Base-by-base conservation (phyloP, 2,113 vertebrate species). In the Oophaga pumilio region DNA sequence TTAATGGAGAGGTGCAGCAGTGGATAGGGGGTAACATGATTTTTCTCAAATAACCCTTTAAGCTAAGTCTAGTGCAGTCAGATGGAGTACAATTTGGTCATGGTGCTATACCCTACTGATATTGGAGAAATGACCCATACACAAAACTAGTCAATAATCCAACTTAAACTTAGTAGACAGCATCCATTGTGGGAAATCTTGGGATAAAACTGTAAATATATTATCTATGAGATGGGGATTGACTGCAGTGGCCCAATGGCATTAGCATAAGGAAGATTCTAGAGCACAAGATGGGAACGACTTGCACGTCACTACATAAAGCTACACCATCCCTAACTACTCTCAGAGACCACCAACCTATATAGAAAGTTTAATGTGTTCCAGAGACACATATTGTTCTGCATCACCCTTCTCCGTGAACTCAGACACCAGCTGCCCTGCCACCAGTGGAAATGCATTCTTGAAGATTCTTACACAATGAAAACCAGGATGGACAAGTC, bases 301-400 rank as follows among this genome's bases (percentile, higher is more conserved):
- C 74, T 11, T 20, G 10, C 50, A 80, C 57, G 18, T 14, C 8
- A 59, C 53, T 79, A 79, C 33, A 10, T 18, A 59, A 6, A 59
- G 14, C 56, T 81, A 4, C 26, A 81, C 22, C n/a, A 13, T 20
- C 57, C 26, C 24, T 3, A 20, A 43, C 28, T 49, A 12, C 9
- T n/a, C 68, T 43, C 57, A 18, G 74, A 68, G 85, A 86, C 85
- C 85, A 79, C 85, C 85, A 66, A 79, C 33, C 62, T 60, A 20
- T 66, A 66, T 59, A 20, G 56, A 50, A 20, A 53, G n/a, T 86
- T 86, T 86, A 86, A 86, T 86, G 24, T 8, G 11, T 86, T 86
- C 85, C 85, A 86, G 85, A 86, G 64, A 78, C 85, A 66, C 15
- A 33, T 56, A 10, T 33, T 78, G 74, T 74, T 68, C 24, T 78